Evolutionary conservation across 2,888 invertebrate species (phyloP).

Genomic region (Opisthograptis luteolata): DNA sequence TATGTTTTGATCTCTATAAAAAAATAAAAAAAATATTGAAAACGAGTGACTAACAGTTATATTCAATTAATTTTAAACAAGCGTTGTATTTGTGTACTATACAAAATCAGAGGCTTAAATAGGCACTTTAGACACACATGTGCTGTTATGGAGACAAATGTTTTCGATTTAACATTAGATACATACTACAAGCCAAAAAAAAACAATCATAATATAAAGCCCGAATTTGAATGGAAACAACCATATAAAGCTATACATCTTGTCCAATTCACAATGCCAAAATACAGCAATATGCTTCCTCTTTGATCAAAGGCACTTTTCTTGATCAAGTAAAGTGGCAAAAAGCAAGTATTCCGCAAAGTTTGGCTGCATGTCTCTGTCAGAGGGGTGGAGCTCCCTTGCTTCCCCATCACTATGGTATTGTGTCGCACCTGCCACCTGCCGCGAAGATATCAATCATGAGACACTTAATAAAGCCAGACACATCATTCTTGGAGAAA

Average conservation of each 20-base stretch:
- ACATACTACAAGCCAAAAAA: too few relatives aligned
- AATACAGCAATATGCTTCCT: not conserved
- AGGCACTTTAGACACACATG: too few relatives aligned
- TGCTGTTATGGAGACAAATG: too few relatives aligned
- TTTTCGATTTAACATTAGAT: too few relatives aligned
- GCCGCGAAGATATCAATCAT: conserved; percentile 70
- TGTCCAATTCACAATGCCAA: not conserved
- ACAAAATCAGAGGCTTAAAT: too few relatives aligned
- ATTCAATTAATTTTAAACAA: too few relatives aligned
- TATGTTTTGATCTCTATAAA: too few relatives aligned
- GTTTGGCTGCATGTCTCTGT: conserved; percentile 32
- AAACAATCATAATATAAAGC: too few relatives aligned
- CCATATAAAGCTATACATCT: too few relatives aligned
- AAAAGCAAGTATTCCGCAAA: conserved; percentile 28
- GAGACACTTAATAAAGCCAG: conserved; percentile 75
- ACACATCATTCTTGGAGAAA: conserved; percentile 42
- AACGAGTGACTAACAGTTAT: too few relatives aligned
- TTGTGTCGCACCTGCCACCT: conserved; percentile 60
- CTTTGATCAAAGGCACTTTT: conserved; percentile 14
- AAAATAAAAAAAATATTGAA: too few relatives aligned
- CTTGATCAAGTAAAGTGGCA: conserved; percentile 16
- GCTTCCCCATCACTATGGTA: conserved; percentile 31
- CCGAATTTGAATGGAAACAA: not conserved
- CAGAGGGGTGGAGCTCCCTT: conserved; percentile 26
- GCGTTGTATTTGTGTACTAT: too few relatives aligned